Evolutionary conservation across 2,888 invertebrate genomes (phyloP), one percentile per base, ranked within the genome.

Genomic region (Osmoderma eremita): DNA sequence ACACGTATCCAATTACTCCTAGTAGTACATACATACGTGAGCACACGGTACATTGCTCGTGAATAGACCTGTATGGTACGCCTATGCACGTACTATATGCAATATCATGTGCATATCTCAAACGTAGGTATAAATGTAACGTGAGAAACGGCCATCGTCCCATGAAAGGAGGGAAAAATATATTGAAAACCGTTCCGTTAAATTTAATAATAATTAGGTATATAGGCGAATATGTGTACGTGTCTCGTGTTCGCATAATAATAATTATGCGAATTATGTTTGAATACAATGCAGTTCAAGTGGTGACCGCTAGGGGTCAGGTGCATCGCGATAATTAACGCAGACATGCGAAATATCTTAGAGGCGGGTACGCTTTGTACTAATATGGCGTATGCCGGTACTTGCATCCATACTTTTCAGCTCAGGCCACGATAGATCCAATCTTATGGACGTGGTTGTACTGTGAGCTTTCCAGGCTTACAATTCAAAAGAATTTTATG

Each of bases 221-320:
- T 61, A 10, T 49, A 17, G 38, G 39, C 38, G 41, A 39, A 38
- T 38, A n/a, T 17, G 38, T 17, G 17, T 42, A 42, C 17, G 42
- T 42, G 17, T 50, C 22, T 42, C 39, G 51, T 53, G 51, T 50
- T 36, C 61, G 56, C 51, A 61, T 61, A 61, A 45, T 61, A 61
- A 61, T 61, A 48, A 61, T 48, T 45, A 42, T 50, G 58, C 58
- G 65, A 45, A 56, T 65, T 49, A 58, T 50, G 58, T 49, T 56
- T 48, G 38, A 66, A 66, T 61, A 69, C 69, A 69, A 69, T 69
- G 51, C 67, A 58, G 69, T 66, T 69, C 66, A 69, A 56, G 38
- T 13, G 69, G 41, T 51, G 69, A 67, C 69, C 69, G 69, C 67
- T 69, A 69, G 49, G 41, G 69, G 69, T 69, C 66, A 69, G 65